Conservation (phyloP, 1,140 invertebrate genomes). For the Microplitis mediator region DNA sequence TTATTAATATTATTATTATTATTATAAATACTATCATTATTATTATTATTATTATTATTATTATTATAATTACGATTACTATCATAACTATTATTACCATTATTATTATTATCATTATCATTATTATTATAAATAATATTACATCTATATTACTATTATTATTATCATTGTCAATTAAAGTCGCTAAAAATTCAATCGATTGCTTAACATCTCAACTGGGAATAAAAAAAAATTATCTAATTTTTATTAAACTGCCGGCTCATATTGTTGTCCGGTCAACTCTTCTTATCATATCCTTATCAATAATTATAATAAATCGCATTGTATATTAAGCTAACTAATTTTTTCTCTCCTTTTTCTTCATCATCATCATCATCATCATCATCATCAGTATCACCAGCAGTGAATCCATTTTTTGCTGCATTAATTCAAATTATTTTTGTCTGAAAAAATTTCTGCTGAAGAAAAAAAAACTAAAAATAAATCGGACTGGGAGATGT, state of each 20-base stretch:
- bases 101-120: no score
- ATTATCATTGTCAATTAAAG: not conserved
- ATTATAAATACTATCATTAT: no score
- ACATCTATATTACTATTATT: no score
- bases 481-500: not conserved
- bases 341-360: not conserved
- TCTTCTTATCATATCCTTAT: slow-evolving; percentile 49
- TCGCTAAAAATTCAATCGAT: not conserved
- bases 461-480: not conserved
- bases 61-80: no score
- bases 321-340: slow-evolving; percentile 21
- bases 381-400: not conserved
- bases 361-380: not conserved
- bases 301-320: slow-evolving; percentile 45
- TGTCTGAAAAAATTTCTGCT: not conserved
- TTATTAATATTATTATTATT: not conserved
- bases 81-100: no score
- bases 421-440: not conserved
- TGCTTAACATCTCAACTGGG: not conserved
- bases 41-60: no score
- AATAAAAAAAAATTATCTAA: slow-evolving; percentile 15
- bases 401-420: not conserved
- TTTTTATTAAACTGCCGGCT: slow-evolving; percentile 39
- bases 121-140: no score
- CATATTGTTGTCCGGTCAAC: slow-evolving; percentile 44